These are phyloP conservation scores for Stegostoma tigrinum DNA, from an alignment of 2,113 vertebrate species.

Conservation along the genomic window DNA sequence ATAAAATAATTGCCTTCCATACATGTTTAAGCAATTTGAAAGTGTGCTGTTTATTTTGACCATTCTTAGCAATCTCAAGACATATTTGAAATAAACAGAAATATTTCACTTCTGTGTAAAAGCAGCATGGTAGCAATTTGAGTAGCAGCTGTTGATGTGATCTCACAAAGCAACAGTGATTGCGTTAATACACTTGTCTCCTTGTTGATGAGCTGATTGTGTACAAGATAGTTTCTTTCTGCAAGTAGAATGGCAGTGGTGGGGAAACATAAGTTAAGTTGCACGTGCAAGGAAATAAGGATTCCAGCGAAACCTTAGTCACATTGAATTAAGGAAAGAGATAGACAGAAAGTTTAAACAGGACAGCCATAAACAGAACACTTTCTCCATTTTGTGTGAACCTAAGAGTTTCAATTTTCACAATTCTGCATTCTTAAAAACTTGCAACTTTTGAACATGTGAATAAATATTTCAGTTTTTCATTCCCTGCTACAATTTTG, in stretches of 20 bases:
- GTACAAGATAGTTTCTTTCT: not conserved
- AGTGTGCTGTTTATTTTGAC: not conserved
- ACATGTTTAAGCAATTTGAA: not conserved
- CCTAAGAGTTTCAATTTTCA: not conserved
- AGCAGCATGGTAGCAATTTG: not conserved
- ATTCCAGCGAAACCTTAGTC: not conserved
- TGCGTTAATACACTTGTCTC: conserved; percentile 26
- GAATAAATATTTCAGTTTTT: not conserved
- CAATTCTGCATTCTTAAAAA: not conserved
- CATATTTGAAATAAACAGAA: conserved; percentile 25
- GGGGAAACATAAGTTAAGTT: not conserved
- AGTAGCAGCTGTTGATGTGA: conserved; percentile 4
- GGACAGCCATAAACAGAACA: not conserved
- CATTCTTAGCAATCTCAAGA: not conserved
- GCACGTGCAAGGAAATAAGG: not conserved
- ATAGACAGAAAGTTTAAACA: not conserved
- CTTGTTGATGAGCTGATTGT: conserved; percentile 29
- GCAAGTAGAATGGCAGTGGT: not conserved
- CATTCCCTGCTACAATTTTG: not conserved
- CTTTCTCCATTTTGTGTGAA: not conserved
- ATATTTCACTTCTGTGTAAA: not conserved
- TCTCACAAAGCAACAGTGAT: conserved; percentile 32
- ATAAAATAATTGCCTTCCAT: not conserved
- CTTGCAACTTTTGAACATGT: not conserved
- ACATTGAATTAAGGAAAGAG: not conserved